Conservation (phyloP, 1,140 invertebrate genomes). For the Drosophila aff. region DNA sequence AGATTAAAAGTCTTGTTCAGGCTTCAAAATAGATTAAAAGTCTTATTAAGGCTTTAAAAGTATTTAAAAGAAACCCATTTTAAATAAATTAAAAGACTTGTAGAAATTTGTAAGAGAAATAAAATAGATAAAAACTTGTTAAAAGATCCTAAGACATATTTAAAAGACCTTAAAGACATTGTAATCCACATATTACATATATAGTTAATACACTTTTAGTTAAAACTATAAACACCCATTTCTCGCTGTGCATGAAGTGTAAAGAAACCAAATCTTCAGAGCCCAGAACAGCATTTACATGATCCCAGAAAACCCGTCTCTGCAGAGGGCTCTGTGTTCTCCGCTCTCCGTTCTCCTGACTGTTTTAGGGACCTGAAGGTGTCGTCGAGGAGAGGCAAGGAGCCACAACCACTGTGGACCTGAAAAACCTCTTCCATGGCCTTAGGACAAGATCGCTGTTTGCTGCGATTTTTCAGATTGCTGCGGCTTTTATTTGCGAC, state of each 20-base stretch:
- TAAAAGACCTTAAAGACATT: not conserved
- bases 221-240: not conserved
- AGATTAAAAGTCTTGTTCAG: not conserved
- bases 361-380: not conserved
- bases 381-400: not conserved
- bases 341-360: not conserved
- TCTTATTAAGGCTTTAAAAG: too few species aligned
- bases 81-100: not conserved
- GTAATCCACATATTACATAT: not conserved
- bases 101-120: too few species aligned
- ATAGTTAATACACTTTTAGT: not conserved
- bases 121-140: too few species aligned
- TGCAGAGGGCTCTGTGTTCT: conserved; percentile 5
- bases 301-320: conserved; percentile 30
- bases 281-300: conserved; percentile 42
- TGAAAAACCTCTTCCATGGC: conserved; percentile 38
- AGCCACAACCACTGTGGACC: conserved; percentile 7
- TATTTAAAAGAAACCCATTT: not conserved
- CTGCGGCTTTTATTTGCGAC: not conserved
- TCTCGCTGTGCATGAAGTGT: not conserved
- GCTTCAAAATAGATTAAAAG: not conserved
- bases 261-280: conserved; percentile 6
- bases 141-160: not conserved
- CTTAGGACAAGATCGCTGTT: conserved; percentile 12
- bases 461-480: conserved; percentile 9